Conservation (phyloP, 2,797 vertebrate species). For the Enteromius mattozi region DNA sequence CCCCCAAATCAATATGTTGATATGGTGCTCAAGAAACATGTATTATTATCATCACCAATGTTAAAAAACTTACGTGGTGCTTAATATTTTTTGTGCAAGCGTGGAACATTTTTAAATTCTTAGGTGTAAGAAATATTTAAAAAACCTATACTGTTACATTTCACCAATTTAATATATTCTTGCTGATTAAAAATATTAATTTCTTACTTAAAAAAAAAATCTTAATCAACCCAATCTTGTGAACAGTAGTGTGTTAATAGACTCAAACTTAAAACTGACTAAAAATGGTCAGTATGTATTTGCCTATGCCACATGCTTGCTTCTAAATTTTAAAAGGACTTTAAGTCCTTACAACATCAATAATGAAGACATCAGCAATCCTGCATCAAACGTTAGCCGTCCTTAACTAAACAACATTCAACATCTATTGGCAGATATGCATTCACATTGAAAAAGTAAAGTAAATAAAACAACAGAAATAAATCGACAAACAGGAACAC, state of each 20-base stretch:
- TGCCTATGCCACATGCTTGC: not conserved
- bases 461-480: conserved; percentile 83
- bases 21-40: not conserved
- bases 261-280: not conserved
- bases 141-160: not conserved
- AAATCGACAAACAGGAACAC: conserved; percentile 84
- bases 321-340: not conserved
- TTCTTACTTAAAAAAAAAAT: not conserved
- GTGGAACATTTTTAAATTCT: not conserved
- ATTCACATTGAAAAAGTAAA: conserved; percentile 90
- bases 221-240: not conserved
- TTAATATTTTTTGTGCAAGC: not conserved
- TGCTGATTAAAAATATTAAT: not conserved
- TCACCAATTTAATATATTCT: not conserved
- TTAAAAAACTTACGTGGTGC: not conserved
- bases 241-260: not conserved
- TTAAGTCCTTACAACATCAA: not conserved
- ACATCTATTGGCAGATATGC: conserved; percentile 93
- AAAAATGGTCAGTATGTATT: not conserved
- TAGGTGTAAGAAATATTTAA: not conserved
- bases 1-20: too few species aligned
- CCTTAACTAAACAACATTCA: conserved; percentile 91
- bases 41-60: not conserved
- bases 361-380: conserved; percentile 78
- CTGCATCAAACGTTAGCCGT: conserved; percentile 93